A percentile compares a stretch with the other conserved stretches of the same genome.
Evolutionary conservation across 1,140 invertebrate species (phyloP).

Genomic region (Sycophaga agraensis): DNA sequence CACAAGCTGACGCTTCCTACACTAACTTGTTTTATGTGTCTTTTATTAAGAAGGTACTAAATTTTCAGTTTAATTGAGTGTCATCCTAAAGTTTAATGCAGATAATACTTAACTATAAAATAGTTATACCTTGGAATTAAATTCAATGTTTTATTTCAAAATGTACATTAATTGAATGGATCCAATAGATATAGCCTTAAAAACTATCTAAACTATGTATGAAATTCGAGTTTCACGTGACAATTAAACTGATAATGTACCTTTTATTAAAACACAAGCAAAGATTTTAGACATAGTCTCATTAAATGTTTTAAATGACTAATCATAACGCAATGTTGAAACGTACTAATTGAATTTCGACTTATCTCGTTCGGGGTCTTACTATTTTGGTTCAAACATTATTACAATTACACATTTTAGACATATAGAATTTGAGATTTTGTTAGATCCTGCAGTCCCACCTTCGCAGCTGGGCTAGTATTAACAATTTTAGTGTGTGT

Average conservation of each 20-base stretch:
- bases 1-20: slow-evolving; percentile 57
- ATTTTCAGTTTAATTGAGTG: not conserved
- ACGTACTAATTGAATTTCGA: slow-evolving; percentile 41
- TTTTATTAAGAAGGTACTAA: slow-evolving; percentile 49
- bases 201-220: too few species aligned
- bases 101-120: not conserved
- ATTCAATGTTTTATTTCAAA: not conserved
- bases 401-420: not conserved
- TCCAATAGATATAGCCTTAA: too few species aligned
- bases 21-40: slow-evolving; percentile 51
- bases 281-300: slow-evolving; percentile 44
- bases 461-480: slow-evolving; percentile 49
- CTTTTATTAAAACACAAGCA: slow-evolving; percentile 53
- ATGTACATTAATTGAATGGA: not conserved
- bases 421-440: slow-evolving; percentile 31
- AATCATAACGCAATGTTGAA: slow-evolving; percentile 50
- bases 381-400: not conserved
- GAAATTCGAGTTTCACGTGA: too few species aligned
- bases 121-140: not conserved
- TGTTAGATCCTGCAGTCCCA: slow-evolving; percentile 43
- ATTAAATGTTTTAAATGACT: slow-evolving; percentile 50
- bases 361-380: slow-evolving; percentile 11
- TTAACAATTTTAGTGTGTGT: slow-evolving; percentile 56
- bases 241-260: slow-evolving; percentile 30
- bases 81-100: not conserved